phyloP scores from a whole-genome alignment of 2,888 invertebrate species.

The Ornithoptera priamus region DNA sequence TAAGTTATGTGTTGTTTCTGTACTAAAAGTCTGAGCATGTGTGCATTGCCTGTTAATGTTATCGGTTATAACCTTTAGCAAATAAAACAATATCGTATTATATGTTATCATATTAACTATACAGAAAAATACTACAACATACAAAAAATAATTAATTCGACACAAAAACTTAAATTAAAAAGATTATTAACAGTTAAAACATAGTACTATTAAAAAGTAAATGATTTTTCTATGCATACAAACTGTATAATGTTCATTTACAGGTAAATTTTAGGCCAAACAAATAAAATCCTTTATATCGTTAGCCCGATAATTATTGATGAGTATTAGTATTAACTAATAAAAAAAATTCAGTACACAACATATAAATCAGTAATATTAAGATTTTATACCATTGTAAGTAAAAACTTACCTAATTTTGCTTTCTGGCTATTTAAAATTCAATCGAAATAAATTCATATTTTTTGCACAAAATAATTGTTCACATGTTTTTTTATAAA shows the following conservation, averaged over 20 bases:
- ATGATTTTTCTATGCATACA: too few relatives aligned
- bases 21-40: constrained; percentile 17
- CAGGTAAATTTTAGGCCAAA: neutral
- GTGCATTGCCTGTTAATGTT: constrained; percentile 18
- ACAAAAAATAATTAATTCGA: neutral
- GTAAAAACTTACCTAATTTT: constrained; percentile 16
- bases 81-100: constrained; percentile 19
- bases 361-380: too few relatives aligned
- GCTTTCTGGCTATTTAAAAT: neutral
- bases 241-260: neutral
- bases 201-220: too few relatives aligned
- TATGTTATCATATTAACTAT: constrained; percentile 7
- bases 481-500: constrained; percentile 1
- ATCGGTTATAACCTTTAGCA: constrained; percentile 16
- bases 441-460: neutral
- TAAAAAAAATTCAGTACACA: neutral
- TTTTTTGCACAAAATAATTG: neutral
- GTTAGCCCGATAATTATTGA: neutral
- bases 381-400: neutral
- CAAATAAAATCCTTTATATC: neutral
- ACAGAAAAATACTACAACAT: neutral
- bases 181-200: too few relatives aligned
- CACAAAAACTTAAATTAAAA: too few relatives aligned
- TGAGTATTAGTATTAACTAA: neutral
- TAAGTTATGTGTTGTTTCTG: constrained; percentile 23